Percentiles rank a stretch among this genome's conserved stretches.
Conservation (phyloP, 2,888 invertebrate genomes). For the Polymixis lichenea region DNA sequence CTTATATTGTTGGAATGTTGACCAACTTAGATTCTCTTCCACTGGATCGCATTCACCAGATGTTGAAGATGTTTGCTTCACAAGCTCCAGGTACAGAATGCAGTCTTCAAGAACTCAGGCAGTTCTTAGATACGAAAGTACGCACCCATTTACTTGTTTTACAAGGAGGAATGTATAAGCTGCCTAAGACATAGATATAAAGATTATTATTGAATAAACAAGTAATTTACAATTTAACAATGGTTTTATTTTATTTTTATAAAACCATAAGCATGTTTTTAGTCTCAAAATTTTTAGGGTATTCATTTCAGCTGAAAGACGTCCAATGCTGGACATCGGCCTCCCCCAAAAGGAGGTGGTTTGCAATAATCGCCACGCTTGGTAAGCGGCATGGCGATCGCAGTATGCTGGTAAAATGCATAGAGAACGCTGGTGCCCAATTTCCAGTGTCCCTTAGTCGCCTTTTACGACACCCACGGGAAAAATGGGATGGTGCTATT, state of each 20-base stretch:
- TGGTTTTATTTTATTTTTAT: too few relatives aligned
- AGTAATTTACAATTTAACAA: not conserved
- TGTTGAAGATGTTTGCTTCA: slow-evolving; percentile 99
- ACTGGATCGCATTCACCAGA: slow-evolving; percentile 97
- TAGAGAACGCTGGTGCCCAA: too few relatives aligned
- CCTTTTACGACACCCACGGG: too few relatives aligned
- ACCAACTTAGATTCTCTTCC: slow-evolving; percentile 98
- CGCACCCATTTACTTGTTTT: slow-evolving; percentile 96
- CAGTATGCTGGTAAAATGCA: too few relatives aligned
- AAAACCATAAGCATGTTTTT: not conserved
- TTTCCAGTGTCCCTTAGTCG: too few relatives aligned
- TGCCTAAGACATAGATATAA: slow-evolving; percentile 92
- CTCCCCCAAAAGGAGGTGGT: too few relatives aligned
- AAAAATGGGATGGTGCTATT: too few relatives aligned
- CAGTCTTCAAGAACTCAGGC: slow-evolving; percentile 95
- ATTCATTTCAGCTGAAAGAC: too few relatives aligned
- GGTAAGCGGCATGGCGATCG: too few relatives aligned
- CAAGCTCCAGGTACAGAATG: slow-evolving; percentile 98
- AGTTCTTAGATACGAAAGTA: slow-evolving; percentile 98
- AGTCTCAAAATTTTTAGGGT: not conserved
- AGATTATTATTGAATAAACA: slow-evolving; percentile 32
- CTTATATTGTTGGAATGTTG: slow-evolving; percentile 99
- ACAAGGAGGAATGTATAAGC: slow-evolving; percentile 96
- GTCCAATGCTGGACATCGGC: too few relatives aligned
- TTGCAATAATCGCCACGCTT: too few relatives aligned